Evolutionary conservation across 2,797 vertebrate genomes (phyloP), one percentile per base, ranked within the genome.

Genomic region (Telmatherina bonti): DNA sequence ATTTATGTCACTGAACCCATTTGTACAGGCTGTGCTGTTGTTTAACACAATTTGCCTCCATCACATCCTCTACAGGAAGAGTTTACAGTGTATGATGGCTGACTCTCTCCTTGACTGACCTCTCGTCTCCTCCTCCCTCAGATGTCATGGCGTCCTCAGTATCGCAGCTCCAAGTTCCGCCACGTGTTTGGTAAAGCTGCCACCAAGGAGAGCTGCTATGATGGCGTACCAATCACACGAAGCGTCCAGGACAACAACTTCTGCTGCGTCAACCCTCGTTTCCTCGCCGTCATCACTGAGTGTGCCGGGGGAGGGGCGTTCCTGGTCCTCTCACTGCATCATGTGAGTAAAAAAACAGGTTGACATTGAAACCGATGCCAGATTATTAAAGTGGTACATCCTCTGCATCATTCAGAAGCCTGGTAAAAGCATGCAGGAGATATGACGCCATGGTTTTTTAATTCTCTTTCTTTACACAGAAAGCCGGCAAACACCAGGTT

Each of bases 131-230:
- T 36, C 43, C 54, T 69, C 51, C 58, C 70, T 30, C 91, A 98
- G 97, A 98, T 98, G 97, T 95, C 97, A 94, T 98, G 97, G 97
- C 94, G 95, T 74, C 95, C 96, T 35, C 96, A 95, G 89, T 96
- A 96, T 89, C 95, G 95, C 90, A 96, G 93, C 90, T 98, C 97
- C 91, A 98, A 98, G 89, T 98, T 97, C 90, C 96, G 97, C 58
- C 96, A 98, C 0, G 97, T 98, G 76, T 98, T 95, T 0, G 97
- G 96, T 82, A 97, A 97, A 69, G 78, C 95, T 0, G 96, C 96
- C 88, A 92, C 89, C 92, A 98, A 97, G 88, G 97, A 97, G 67
- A 94, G 93, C 85, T 97, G 96, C 95, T 98, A 94, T 0, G 96
- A 97, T 87, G 93, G 96, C 0, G 95, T 98, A 79, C 96, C 96